Conservation (phyloP, 2,113 vertebrate genomes). For the Microtus richardsoni region DNA sequence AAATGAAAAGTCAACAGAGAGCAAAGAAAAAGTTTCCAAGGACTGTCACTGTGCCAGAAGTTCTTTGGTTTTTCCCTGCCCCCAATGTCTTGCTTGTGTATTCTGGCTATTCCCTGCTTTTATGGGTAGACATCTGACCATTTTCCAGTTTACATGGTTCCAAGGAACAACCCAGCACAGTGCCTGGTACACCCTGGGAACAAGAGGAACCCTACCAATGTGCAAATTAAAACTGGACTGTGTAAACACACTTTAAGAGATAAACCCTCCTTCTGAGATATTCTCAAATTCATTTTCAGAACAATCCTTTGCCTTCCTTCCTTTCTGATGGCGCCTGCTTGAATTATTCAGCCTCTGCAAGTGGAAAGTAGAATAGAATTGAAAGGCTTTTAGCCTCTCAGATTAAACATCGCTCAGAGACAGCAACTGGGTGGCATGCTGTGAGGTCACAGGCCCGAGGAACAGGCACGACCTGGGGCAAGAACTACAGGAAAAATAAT, state of each 20-base stretch:
- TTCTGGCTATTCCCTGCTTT: background rate
- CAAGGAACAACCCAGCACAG: background rate
- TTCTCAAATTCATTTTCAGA: background rate
- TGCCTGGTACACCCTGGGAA: background rate
- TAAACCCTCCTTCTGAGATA: background rate
- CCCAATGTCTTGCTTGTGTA: background rate
- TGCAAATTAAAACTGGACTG: background rate
- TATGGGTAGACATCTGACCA: background rate
- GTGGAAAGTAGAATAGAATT: background rate
- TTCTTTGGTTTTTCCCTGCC: too few species aligned
- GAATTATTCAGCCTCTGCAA: background rate
- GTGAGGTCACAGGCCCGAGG: background rate
- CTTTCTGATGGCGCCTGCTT: background rate
- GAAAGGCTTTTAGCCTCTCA: background rate
- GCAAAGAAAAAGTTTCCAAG: background rate
- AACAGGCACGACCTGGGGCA: background rate
- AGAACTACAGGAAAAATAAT: background rate
- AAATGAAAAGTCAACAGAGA: background rate
- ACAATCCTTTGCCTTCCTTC: background rate
- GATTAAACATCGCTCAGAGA: background rate
- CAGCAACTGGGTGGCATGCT: background rate
- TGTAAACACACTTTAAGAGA: background rate
- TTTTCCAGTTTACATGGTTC: background rate
- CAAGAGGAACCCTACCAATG: background rate
- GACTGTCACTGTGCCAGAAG: rapidly evolving